phyloP scores from a whole-genome alignment of 2,888 invertebrate species.

The Athalia rosae region DNA sequence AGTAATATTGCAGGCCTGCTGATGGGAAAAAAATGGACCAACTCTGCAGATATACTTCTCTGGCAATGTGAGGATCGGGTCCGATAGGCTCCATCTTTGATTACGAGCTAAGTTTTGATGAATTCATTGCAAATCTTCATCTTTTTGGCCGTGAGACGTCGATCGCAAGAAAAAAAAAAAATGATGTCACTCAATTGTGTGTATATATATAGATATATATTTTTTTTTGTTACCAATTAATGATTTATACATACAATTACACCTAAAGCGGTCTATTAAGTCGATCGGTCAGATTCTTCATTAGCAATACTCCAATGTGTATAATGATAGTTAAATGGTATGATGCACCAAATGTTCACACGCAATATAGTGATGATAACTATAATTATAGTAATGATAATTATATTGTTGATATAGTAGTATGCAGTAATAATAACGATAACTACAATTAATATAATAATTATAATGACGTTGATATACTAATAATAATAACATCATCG shows the following conservation, averaged over 20 bases:
- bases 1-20: too few relatives aligned
- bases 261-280: not conserved
- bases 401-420: not conserved
- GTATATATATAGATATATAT: too few relatives aligned
- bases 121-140: too few relatives aligned
- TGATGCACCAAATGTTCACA: constrained; percentile 19
- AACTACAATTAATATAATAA: constrained; percentile 23
- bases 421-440: not conserved
- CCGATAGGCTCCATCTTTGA: too few relatives aligned
- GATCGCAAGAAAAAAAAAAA: not conserved
- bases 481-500: constrained; percentile 12
- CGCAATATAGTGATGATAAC: constrained; percentile 29
- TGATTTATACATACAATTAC: too few relatives aligned
- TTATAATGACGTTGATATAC: constrained; percentile 19
- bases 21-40: too few relatives aligned
- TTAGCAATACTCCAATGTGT: constrained; percentile 37
- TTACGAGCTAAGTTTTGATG: too few relatives aligned
- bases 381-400: constrained; percentile 24
- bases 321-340: constrained; percentile 26
- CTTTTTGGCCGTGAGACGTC: not conserved
- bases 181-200: too few relatives aligned
- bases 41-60: too few relatives aligned
- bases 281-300: constrained; percentile 31
- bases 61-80: too few relatives aligned
- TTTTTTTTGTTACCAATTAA: too few relatives aligned